phyloP scores from a whole-genome alignment of 2,888 invertebrate genomes.

The Tiliacea aurago region DNA sequence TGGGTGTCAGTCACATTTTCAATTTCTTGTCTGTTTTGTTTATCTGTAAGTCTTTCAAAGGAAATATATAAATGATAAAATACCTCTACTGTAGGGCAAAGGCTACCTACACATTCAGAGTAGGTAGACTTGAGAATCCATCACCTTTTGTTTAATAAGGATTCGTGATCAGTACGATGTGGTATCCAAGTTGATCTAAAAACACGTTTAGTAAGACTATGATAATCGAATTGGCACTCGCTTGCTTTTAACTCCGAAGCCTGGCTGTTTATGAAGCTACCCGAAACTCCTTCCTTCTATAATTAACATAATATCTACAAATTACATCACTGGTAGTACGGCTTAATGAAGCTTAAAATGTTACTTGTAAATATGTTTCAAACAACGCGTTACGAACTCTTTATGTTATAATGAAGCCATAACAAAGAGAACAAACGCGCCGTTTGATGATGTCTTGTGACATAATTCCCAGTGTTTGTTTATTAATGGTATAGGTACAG shows the following conservation, averaged over 20 bases:
- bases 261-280: neutral
- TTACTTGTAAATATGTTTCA: conserved; percentile 16
- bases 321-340: neutral
- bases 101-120: neutral
- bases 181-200: neutral
- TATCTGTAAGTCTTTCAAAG: no score
- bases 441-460: conserved; percentile 42
- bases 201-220: neutral
- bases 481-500: neutral
- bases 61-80: neutral
- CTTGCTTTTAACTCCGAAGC: neutral
- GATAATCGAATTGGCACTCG: no score
- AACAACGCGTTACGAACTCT: conserved; percentile 26
- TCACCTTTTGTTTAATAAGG: neutral
- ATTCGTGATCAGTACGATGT: neutral
- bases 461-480: neutral
- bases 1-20: no score
- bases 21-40: no score
- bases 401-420: conserved; percentile 18
- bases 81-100: neutral
- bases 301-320: conserved; percentile 6
- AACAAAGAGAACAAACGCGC: conserved; percentile 40
- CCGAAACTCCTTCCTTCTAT: neutral
- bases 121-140: neutral
- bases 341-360: conserved; percentile 9